phyloP scores from a whole-genome alignment of 2,797 vertebrate genomes.

The Otolemur crassicaudatus region DNA sequence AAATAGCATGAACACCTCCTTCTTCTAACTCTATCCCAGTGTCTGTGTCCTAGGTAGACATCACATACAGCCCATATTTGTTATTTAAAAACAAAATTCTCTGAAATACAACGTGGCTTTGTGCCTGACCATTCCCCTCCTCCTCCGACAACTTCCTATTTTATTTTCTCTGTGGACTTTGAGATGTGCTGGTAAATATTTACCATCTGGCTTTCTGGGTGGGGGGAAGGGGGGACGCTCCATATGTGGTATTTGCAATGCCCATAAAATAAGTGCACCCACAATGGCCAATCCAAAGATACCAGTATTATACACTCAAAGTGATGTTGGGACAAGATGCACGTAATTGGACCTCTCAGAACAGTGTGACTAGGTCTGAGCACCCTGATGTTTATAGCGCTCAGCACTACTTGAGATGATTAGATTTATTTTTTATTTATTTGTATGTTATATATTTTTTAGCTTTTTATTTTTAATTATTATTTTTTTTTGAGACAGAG shows the following conservation, averaged over 20 bases:
- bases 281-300: background rate
- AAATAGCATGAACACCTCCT: background rate
- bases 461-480: no score
- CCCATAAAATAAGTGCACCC: background rate
- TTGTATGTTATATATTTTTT: background rate
- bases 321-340: background rate
- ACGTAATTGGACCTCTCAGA: background rate
- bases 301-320: background rate
- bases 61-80: background rate
- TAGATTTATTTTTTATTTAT: background rate
- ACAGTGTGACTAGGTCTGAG: background rate
- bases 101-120: background rate
- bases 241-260: background rate
- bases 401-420: background rate
- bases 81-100: background rate
- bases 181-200: background rate
- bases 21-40: background rate
- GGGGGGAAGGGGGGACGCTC: background rate
- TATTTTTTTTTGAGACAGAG: no score
- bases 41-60: background rate
- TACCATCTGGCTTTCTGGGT: background rate
- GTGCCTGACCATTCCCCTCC: background rate
- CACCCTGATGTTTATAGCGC: background rate
- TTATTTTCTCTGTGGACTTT: constrained; percentile 1
- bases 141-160: background rate